A percentile compares a stretch with the other conserved stretches of the same genome.
phyloP scores from a whole-genome alignment of 2,797 vertebrate genomes.

The Myripristis jacobus region DNA sequence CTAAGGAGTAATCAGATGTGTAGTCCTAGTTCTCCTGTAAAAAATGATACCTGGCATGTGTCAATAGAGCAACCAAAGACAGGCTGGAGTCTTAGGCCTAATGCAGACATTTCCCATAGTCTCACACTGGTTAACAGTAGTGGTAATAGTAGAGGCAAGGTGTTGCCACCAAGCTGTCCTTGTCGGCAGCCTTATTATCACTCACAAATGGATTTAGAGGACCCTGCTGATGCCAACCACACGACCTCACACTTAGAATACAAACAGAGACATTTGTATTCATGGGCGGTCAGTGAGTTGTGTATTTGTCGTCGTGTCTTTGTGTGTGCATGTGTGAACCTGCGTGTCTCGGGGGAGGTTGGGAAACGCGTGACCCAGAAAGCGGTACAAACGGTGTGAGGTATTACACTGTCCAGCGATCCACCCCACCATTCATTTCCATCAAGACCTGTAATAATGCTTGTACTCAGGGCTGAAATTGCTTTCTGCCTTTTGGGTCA shows the following conservation, averaged over 20 bases:
- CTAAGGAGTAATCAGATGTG: too few species aligned
- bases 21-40: too few species aligned
- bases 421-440: slow-evolving; percentile 70
- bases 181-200: slow-evolving; percentile 65
- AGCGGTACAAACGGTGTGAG: slow-evolving; percentile 69
- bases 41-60: too few species aligned
- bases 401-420: slow-evolving; percentile 77
- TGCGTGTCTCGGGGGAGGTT: slow-evolving; percentile 15
- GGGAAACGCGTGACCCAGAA: slow-evolving; percentile 72
- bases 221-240: slow-evolving; percentile 35
- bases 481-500: slow-evolving; percentile 77
- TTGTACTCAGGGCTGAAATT: slow-evolving; percentile 84
- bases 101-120: slow-evolving; percentile 37
- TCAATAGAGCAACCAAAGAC: too few species aligned
- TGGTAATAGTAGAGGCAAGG: slow-evolving; percentile 33
- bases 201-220: slow-evolving; percentile 64
- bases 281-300: background rate
- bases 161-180: slow-evolving; percentile 58
- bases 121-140: slow-evolving; percentile 49
- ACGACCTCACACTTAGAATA: slow-evolving; percentile 33
- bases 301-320: background rate
- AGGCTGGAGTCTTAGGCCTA: slow-evolving; percentile 37
- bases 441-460: slow-evolving; percentile 79
- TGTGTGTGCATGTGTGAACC: background rate
- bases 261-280: slow-evolving; percentile 30